These are phyloP conservation scores for Heterodera carotae DNA, from an alignment of 1,140 invertebrate species.

Conservation along the genomic window DNA sequence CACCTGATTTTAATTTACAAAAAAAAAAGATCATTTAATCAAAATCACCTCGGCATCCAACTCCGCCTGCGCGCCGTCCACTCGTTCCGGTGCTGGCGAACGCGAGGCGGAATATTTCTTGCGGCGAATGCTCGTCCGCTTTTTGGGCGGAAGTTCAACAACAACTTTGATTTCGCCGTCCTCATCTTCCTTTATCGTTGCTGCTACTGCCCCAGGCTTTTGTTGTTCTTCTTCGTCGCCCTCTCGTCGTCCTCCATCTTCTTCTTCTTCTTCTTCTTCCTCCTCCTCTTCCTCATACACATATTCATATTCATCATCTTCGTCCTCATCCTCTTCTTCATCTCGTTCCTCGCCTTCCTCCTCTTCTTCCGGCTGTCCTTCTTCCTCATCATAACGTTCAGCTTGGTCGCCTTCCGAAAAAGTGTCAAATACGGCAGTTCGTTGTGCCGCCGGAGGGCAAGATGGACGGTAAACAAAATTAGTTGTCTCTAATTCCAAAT, in stretches of 20 bases:
- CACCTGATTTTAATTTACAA: conserved; percentile 6
- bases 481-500: neutral
- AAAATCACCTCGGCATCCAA: conserved; percentile 20
- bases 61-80: conserved; percentile 30
- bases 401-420: conserved; percentile 18
- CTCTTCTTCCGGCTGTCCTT: conserved; percentile 11
- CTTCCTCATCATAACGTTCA: conserved; percentile 13
- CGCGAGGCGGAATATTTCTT: conserved; percentile 11
- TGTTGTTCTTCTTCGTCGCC: conserved; percentile 10
- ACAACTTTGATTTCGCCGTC: neutral
- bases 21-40: neutral
- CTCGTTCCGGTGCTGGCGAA: conserved; percentile 27
- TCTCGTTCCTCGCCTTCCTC: conserved; percentile 15
- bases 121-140: neutral
- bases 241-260: neutral
- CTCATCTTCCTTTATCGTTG: neutral
- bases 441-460: conserved; percentile 3
- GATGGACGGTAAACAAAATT: conserved; percentile 15
- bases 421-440: conserved; percentile 11
- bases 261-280: conserved; percentile 25
- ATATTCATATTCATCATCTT: conserved; percentile 26
- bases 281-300: conserved; percentile 19
- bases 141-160: conserved; percentile 5
- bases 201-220: neutral
- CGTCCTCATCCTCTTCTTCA: conserved; percentile 9